Evolutionary conservation across 1,140 invertebrate genomes (phyloP).

Genomic region (Monomorium pharaonis): DNA sequence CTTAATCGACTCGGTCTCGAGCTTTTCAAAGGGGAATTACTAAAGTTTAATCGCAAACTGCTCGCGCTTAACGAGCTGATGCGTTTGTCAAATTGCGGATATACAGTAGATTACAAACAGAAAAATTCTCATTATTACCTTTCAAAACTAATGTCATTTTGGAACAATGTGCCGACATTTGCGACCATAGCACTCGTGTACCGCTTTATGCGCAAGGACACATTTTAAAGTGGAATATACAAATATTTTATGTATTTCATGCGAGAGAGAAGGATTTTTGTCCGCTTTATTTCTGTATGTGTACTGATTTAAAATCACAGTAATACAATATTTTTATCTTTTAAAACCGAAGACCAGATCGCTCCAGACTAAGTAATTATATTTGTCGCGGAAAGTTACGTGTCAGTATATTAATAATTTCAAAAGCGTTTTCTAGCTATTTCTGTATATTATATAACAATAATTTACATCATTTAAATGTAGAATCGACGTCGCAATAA

Average conservation of each 20-base stretch:
- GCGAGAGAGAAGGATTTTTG: not conserved
- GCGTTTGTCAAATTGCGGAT: constrained; percentile 22
- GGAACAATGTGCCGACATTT: not conserved
- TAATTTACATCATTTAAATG: constrained; percentile 30
- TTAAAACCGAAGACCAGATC: not conserved
- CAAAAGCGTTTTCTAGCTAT: not conserved
- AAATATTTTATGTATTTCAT: not conserved
- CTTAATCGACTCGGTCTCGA: constrained; percentile 18
- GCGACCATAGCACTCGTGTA: no score
- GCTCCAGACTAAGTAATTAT: not conserved
- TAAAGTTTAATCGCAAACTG: constrained; percentile 27
- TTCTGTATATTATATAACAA: constrained; percentile 18
- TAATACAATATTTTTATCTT: not conserved
- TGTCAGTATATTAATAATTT: not conserved
- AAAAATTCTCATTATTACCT: constrained; percentile 9
- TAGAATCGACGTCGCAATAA: not conserved
- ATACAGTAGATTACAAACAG: not conserved
- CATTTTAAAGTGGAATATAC: not conserved
- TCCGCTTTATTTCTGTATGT: not conserved
- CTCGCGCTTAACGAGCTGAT: constrained; percentile 31
- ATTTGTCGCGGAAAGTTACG: not conserved
- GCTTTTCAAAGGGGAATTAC: constrained; percentile 37
- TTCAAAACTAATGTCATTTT: not conserved
- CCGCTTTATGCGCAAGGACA: not conserved
- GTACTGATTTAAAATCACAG: not conserved